Base-by-base conservation (phyloP, 2,113 vertebrate genomes). In the Otis tarda region DNA sequence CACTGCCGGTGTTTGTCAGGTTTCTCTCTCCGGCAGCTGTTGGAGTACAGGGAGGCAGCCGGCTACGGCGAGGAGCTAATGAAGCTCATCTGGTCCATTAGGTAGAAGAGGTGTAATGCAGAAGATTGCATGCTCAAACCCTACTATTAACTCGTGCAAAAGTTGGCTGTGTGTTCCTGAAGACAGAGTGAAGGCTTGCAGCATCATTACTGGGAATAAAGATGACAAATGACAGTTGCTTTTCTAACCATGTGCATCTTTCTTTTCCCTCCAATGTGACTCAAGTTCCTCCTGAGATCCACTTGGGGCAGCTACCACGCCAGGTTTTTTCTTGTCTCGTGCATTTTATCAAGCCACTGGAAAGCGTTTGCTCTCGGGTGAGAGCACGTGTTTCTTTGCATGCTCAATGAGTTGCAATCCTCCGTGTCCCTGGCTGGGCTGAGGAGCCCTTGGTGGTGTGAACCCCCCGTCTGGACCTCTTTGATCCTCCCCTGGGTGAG, bases 31-130 rank as follows among this genome's bases (percentile, higher is more conserved):
- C 2, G 5, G 90, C 96, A 93, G 88, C 94, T 96, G 88, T 8
- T 41, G 17, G 63, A 67, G 75, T 59, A 2, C 35, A 2, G 81
- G 79, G 84, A 74, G 86, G 95, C 83, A 87, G 91, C 28, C 7
- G 2, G 31, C 67, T 17, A 2, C 41, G 14, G 87, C 4, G 22
- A 56, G 24, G 13, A 55, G 92, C 90, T 94, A 87, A 91, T 79
- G 94, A 87, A 90, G 88, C 95, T 95, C 94, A 74, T 88, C 96
- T 94, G 95, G 27, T 67, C 17, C 88, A 41, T 86, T 27, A 85
- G 94, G 83, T 52, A 91, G 89, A 84, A 85, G 84, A 86, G 95
- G 83, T 77, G 71, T 24, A 25, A 67, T 49, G 89, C 79, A 88
- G 41, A 23, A 74, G 77, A 60, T 30, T 65, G 68, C 47, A 21